These are phyloP conservation scores for Heliconius hewitsoni DNA, from an alignment of 1,140 invertebrate genomes.

Conservation along the genomic window DNA sequence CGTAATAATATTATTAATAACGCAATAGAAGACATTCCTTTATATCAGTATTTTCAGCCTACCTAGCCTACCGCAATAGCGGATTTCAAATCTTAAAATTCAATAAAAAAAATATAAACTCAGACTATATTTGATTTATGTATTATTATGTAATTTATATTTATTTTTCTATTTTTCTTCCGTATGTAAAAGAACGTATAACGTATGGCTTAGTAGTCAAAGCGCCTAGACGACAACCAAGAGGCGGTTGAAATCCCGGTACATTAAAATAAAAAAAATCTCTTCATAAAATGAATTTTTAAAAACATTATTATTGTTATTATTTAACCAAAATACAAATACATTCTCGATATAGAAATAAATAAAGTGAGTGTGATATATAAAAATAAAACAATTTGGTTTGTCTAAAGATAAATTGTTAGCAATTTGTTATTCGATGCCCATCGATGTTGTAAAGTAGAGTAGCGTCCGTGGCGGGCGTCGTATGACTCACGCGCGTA, in stretches of 20 bases:
- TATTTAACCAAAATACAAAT: neutral
- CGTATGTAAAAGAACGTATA: too few species aligned
- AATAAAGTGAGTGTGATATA: neutral
- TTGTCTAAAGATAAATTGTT: slow-evolving; percentile 15
- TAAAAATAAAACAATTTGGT: slow-evolving; percentile 9
- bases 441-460: slow-evolving; percentile 29
- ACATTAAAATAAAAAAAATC: too few species aligned
- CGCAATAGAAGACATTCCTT: slow-evolving; percentile 15
- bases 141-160: too few species aligned
- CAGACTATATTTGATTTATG: too few species aligned
- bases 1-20: slow-evolving; percentile 19
- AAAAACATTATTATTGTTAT: neutral
- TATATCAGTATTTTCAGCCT: slow-evolving; percentile 2
- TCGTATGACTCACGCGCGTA: slow-evolving; percentile 18
- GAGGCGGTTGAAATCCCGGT: too few species aligned
- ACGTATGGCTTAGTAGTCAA: too few species aligned
- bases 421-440: slow-evolving; percentile 22
- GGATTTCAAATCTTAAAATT: too few species aligned
- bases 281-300: neutral
- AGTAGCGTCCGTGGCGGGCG: slow-evolving; percentile 24
- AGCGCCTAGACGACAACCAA: too few species aligned
- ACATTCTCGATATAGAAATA: neutral
- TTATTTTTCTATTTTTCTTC: too few species aligned
- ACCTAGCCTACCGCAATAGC: neutral
- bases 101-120: too few species aligned